Conservation (phyloP, 1,140 invertebrate genomes). For the Zaprionus gabonicus region DNA sequence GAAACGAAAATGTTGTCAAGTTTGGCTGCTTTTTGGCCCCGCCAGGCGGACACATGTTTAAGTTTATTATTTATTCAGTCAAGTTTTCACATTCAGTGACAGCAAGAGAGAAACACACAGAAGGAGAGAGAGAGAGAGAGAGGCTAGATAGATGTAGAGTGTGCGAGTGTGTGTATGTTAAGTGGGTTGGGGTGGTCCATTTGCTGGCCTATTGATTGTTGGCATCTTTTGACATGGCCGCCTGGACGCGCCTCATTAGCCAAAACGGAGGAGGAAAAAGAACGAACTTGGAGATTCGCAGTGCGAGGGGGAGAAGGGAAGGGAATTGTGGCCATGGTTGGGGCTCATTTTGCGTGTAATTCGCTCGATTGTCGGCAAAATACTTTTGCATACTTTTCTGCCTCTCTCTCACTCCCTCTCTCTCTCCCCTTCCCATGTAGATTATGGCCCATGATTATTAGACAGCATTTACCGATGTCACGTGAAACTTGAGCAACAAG, state of each 20-base stretch:
- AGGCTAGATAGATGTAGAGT: slow-evolving; percentile 7
- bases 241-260: slow-evolving; percentile 51
- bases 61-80: slow-evolving; percentile 79
- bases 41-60: slow-evolving; percentile 45
- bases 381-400: slow-evolving; percentile 51
- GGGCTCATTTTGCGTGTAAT: slow-evolving; percentile 53
- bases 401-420: not conserved
- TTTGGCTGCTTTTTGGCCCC: slow-evolving; percentile 33
- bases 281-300: not conserved
- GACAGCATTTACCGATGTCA: slow-evolving; percentile 52
- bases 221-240: slow-evolving; percentile 20
- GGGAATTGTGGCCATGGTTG: slow-evolving; percentile 1
- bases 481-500: slow-evolving; percentile 27
- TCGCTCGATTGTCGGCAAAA: slow-evolving; percentile 71
- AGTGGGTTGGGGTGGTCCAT: slow-evolving; percentile 18
- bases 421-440: slow-evolving; percentile 14
- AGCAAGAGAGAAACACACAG: slow-evolving; percentile 25
- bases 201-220: slow-evolving; percentile 51
- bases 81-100: slow-evolving; percentile 68
- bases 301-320: not conserved
- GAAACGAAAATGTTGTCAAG: slow-evolving; percentile 56
- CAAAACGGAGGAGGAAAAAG: slow-evolving; percentile 14
- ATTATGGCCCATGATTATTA: slow-evolving; percentile 47
- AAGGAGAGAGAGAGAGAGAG: slow-evolving; percentile 4
- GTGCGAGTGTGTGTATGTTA: slow-evolving; percentile 9